Evolutionary conservation across 2,888 invertebrate species (phyloP).

Genomic region (Drosophila lutescens): DNA sequence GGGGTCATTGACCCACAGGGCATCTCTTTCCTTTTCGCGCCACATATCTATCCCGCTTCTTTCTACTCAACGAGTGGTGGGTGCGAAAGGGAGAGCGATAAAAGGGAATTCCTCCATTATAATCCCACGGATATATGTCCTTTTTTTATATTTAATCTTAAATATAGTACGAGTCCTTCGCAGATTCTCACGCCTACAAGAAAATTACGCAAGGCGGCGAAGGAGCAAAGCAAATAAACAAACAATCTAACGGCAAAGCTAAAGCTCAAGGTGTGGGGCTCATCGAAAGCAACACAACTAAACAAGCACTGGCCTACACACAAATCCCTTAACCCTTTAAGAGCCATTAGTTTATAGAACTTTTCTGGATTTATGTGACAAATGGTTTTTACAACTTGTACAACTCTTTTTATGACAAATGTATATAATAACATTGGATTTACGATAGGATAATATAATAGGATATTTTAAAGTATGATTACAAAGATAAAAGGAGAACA

Average conservation of each 20-base stretch:
- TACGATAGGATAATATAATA: no score
- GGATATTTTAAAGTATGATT: no score
- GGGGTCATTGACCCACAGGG: slow-evolving; percentile 22
- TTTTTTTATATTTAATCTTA: not conserved
- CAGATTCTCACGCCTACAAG: not conserved
- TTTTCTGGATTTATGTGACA: not conserved
- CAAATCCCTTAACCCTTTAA: not conserved
- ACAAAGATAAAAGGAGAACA: no score
- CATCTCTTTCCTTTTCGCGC: slow-evolving; percentile 29
- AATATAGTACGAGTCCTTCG: not conserved
- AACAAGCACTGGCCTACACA: not conserved
- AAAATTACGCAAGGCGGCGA: slow-evolving; percentile 2
- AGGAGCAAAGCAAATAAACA: slow-evolving; percentile 11
- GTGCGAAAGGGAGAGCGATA: slow-evolving; percentile 5
- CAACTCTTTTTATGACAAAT: no score
- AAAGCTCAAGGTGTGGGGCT: not conserved
- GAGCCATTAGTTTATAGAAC: not conserved
- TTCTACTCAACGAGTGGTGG: not conserved
- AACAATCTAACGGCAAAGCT: slow-evolving; percentile 5
- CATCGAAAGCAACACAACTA: not conserved
- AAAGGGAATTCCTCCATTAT: not conserved
- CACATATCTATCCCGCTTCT: slow-evolving; percentile 17
- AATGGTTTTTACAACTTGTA: no score
- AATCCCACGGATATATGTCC: not conserved
- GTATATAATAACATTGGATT: no score